Percentiles rank a stretch among this genome's conserved stretches.
These are phyloP conservation scores for Synodontis membranacea DNA, from an alignment of 2,113 vertebrate species.

Conservation along the genomic window DNA sequence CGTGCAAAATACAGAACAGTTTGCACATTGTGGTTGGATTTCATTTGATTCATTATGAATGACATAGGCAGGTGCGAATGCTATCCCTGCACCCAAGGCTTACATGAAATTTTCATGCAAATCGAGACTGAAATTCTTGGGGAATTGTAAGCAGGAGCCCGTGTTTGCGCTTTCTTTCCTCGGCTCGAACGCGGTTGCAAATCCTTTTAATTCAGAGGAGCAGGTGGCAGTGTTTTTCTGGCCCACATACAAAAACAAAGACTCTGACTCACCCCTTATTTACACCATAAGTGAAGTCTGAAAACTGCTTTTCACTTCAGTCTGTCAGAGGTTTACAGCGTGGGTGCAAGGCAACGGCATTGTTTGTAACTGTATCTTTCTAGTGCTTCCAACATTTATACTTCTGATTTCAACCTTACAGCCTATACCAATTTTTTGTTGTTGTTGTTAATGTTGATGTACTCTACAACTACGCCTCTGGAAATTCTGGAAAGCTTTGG, in stretches of 20 bases:
- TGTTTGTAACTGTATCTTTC: background rate
- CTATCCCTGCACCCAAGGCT: background rate
- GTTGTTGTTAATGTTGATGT: background rate
- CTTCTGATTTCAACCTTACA: background rate
- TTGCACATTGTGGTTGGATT: background rate
- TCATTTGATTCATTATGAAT: background rate
- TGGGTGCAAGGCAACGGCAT: background rate
- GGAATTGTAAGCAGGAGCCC: background rate
- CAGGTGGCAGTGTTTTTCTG: constrained; percentile 29
- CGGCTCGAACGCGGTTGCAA: background rate
- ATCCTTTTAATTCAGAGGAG: background rate
- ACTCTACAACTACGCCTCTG: background rate
- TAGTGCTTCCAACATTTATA: background rate
- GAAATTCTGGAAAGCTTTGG: background rate
- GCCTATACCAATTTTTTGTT: background rate
- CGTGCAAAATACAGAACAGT: background rate
- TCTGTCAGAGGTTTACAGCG: background rate
- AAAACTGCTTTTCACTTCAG: background rate
- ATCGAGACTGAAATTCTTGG: background rate
- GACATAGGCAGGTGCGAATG: too few species aligned
- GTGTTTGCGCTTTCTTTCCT: background rate
- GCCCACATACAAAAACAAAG: constrained; percentile 20
- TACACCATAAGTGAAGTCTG: constrained; percentile 3
- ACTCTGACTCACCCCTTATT: constrained; percentile 23
- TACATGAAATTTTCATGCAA: background rate